Evolutionary conservation across 2,888 invertebrate genomes (phyloP).

Genomic region (Agriopis marginaria): DNA sequence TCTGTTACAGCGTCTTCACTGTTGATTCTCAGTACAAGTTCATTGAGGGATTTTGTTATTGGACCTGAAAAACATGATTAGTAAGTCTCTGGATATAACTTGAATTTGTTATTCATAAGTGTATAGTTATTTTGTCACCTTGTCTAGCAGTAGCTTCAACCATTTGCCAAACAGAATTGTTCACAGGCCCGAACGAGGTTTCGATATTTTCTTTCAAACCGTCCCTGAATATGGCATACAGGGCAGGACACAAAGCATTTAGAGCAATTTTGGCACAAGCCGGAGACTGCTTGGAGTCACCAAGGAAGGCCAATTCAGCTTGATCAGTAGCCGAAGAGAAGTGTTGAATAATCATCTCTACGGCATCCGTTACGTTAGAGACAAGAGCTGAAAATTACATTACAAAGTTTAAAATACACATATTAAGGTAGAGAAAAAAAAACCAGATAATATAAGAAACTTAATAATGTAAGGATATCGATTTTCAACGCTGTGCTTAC

Average conservation of each 20-base stretch:
- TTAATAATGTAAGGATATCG: neutral
- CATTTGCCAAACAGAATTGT: constrained; percentile 96
- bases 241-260: constrained; percentile 92
- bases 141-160: constrained; percentile 95
- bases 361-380: constrained; percentile 90
- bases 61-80: constrained; percentile 82
- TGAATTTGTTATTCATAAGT: no score
- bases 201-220: constrained; percentile 93
- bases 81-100: neutral
- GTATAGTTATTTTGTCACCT: constrained; percentile 73
- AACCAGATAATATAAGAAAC: no score
- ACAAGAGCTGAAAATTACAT: constrained; percentile 86
- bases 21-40: constrained; percentile 93
- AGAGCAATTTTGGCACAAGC: constrained; percentile 91
- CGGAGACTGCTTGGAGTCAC: constrained; percentile 87
- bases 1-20: constrained; percentile 93
- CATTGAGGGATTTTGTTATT: constrained; percentile 93
- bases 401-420: neutral
- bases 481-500: constrained; percentile 54
- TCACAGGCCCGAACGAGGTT: constrained; percentile 94
- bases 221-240: constrained; percentile 94
- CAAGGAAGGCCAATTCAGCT: constrained; percentile 86
- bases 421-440: no score
- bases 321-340: constrained; percentile 89
- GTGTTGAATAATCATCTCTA: constrained; percentile 91